phyloP scores from a whole-genome alignment of 2,113 vertebrate genomes.

The Melanotaenia duboulayi region DNA sequence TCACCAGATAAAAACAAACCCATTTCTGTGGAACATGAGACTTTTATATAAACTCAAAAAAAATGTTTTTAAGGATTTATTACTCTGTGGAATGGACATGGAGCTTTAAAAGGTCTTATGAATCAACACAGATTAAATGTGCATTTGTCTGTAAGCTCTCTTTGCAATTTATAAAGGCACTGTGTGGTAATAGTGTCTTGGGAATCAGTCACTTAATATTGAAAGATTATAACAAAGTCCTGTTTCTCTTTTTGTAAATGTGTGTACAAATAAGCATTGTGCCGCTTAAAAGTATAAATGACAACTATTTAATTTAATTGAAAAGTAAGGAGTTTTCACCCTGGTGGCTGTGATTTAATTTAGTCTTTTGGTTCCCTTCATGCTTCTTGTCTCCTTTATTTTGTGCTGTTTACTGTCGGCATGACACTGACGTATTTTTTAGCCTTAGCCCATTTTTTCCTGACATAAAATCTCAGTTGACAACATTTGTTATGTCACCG shows the following conservation, averaged over 20 bases:
- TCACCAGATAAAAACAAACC: conserved; percentile 1
- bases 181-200: not conserved
- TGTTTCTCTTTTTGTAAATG: not conserved
- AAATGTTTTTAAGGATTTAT: conserved; percentile 2
- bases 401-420: conserved; percentile 2
- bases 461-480: conserved; percentile 8
- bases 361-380: conserved; percentile 8
- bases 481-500: conserved; percentile 1
- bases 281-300: not conserved
- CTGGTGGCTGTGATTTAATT: conserved; percentile 35
- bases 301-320: not conserved
- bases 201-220: not conserved
- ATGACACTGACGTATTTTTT: not conserved
- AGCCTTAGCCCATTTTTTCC: conserved; percentile 17
- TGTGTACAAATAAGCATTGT: not conserved
- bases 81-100: accelerated
- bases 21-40: not conserved
- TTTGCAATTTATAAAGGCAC: not conserved
- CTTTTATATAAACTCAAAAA: not conserved
- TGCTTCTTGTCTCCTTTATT: conserved; percentile 10
- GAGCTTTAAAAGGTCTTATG: conserved; percentile 16
- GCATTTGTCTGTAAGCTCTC: not conserved
- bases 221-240: not conserved
- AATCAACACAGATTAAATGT: not conserved
- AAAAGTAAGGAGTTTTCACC: conserved; percentile 13